Evolutionary conservation across 2,888 invertebrate genomes (phyloP).

Genomic region (Euspilapteryx auroguttella): DNA sequence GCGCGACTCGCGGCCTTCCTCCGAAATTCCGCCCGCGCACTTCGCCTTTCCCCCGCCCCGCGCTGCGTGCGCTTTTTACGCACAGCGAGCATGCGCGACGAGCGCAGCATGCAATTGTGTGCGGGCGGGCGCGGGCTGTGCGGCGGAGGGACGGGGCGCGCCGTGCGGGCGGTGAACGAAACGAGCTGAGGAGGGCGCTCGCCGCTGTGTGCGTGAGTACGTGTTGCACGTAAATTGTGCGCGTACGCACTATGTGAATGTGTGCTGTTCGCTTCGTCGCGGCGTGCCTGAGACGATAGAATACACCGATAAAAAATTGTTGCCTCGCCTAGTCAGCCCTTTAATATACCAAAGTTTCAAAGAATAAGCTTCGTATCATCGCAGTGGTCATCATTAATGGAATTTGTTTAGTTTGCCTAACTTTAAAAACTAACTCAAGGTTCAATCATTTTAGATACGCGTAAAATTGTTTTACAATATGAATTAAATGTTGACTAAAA

Average conservation of each 20-base stretch:
- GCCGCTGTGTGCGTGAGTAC: constrained; percentile 41
- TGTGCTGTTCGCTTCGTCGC: constrained; percentile 2
- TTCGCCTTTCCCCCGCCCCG: constrained; percentile 18
- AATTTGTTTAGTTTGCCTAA: constrained; percentile 23
- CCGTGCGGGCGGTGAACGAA: constrained; percentile 35
- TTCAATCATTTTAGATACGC: no score
- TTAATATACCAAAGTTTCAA: constrained; percentile 50
- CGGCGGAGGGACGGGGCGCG: constrained; percentile 23
- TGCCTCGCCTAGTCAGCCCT: constrained; percentile 33
- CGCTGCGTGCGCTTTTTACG: constrained; percentile 60
- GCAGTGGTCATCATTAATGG: no score
- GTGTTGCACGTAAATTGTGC: no score
- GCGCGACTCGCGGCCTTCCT: constrained; percentile 14
- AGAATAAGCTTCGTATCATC: no score
- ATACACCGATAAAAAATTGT: constrained; percentile 48
- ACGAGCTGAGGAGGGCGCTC: constrained; percentile 38
- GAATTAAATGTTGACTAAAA: no score
- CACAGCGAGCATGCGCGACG: constrained; percentile 33
- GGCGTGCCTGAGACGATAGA: constrained; percentile 28
- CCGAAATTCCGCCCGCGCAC: constrained; percentile 23
- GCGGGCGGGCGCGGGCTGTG: constrained; percentile 13
- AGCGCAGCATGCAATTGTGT: constrained; percentile 52
- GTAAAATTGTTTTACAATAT: no score
- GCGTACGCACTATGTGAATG: constrained; percentile 21
- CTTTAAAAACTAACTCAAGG: no score